Evolutionary conservation across 2,888 invertebrate species (phyloP).

Genomic region (Diloba caeruleocephala): DNA sequence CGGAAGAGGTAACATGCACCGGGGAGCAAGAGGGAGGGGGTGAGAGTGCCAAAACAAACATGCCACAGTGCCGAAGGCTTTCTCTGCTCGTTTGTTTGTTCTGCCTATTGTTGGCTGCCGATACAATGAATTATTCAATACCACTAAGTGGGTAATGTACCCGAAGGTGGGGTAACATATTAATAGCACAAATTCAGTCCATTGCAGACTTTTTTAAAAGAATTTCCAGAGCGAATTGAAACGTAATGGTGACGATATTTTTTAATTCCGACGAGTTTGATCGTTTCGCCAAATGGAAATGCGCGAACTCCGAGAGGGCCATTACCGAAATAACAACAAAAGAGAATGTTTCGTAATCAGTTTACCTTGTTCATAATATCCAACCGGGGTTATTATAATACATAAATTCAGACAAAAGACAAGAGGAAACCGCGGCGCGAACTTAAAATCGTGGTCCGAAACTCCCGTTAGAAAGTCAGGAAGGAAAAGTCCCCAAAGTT

Average conservation of each 20-base stretch:
- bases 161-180: constrained; percentile 36
- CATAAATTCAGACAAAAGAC: constrained; percentile 77
- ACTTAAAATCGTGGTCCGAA: constrained; percentile 77
- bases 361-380: constrained; percentile 73
- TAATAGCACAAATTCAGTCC: constrained; percentile 34
- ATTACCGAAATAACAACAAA: constrained; percentile 60
- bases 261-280: constrained; percentile 48
- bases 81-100: constrained; percentile 57
- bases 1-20: constrained; percentile 58
- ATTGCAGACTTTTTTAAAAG: constrained; percentile 32
- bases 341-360: constrained; percentile 65
- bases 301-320: constrained; percentile 41
- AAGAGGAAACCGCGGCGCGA: constrained; percentile 73
- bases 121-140: constrained; percentile 59
- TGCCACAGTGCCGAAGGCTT: constrained; percentile 63
- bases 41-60: constrained; percentile 72
- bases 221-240: constrained; percentile 34
- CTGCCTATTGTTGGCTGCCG: constrained; percentile 60
- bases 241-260: constrained; percentile 38
- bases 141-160: constrained; percentile 52
- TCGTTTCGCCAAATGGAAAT: constrained; percentile 48
- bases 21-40: constrained; percentile 22
- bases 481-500: constrained; percentile 81
- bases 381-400: constrained; percentile 73
- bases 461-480: constrained; percentile 80